phyloP scores from a whole-genome alignment of 2,888 invertebrate species.

The Drosophila eohydei region DNA sequence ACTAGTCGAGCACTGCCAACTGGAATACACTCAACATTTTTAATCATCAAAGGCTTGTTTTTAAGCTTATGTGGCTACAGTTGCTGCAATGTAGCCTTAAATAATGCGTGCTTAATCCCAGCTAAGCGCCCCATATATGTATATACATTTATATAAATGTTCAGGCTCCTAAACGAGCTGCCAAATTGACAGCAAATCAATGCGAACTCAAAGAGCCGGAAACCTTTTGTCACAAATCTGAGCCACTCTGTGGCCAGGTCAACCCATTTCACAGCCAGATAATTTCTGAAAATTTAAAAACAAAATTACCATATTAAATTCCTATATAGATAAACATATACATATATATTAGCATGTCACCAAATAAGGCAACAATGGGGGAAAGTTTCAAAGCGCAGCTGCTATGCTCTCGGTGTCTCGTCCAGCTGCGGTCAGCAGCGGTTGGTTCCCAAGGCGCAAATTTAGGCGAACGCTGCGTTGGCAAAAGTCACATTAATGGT shows the following conservation, averaged over 20 bases:
- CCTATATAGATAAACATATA: conserved; percentile 9
- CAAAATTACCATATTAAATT: conserved; percentile 37
- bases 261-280: conserved; percentile 9
- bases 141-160: neutral
- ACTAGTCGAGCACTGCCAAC: neutral
- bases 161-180: neutral
- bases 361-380: conserved; percentile 55
- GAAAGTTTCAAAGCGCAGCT: conserved; percentile 23
- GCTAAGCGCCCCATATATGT: neutral
- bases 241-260: neutral
- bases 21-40: too few relatives aligned
- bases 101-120: neutral
- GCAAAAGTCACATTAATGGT: conserved; percentile 76
- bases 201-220: conserved; percentile 7
- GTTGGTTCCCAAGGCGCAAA: conserved; percentile 46
- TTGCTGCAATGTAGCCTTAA: neutral
- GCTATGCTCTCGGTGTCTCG: neutral
- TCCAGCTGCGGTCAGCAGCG: conserved; percentile 15
- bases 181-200: conserved; percentile 18
- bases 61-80: neutral
- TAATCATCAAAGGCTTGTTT: neutral
- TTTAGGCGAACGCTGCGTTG: conserved; percentile 57
- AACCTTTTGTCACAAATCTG: neutral
- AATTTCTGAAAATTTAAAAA: conserved; percentile 54
- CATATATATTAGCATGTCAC: conserved; percentile 22